Conservation (phyloP, 2,797 vertebrate genomes). For the Cephalopachus bancanus region DNA sequence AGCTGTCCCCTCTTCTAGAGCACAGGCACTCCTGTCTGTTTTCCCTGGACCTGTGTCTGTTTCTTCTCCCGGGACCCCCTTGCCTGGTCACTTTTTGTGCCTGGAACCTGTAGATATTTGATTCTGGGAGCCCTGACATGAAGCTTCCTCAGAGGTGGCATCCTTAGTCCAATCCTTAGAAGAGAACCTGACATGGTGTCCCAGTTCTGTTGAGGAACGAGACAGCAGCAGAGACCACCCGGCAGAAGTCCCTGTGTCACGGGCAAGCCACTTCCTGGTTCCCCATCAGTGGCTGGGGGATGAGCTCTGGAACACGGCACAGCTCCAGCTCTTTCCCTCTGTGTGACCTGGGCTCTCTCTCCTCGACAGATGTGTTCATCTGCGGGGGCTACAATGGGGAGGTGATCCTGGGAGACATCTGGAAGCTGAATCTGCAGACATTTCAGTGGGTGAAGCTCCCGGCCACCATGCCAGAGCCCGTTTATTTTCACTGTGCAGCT, state of each 20-base stretch:
- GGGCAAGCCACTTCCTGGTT: background rate
- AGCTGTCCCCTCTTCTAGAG: background rate
- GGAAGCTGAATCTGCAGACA: slow-evolving; percentile 96
- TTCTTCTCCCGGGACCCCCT: background rate
- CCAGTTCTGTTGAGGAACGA: background rate
- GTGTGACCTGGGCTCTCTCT: slow-evolving; percentile 31
- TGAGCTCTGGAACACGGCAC: background rate
- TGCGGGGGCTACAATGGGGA: slow-evolving; percentile 99
- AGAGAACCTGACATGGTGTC: background rate
- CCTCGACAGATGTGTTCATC: slow-evolving; percentile 94
- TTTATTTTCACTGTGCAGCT: slow-evolving; percentile 99
- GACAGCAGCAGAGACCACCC: background rate
- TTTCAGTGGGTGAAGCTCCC: slow-evolving; percentile 98
- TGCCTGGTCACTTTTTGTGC: background rate
- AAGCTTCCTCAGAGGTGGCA: background rate
- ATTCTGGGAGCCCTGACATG: background rate
- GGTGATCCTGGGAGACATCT: slow-evolving; percentile 96
- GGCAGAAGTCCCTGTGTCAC: background rate
- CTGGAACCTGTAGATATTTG: background rate
- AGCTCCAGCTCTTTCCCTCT: background rate
- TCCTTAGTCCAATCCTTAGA: background rate
- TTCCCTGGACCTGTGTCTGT: background rate
- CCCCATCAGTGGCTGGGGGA: background rate
- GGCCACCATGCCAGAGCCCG: slow-evolving; percentile 97
- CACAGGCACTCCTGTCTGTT: background rate